phyloP scores from a whole-genome alignment of 2,113 vertebrate species.

The Verasper variegatus region DNA sequence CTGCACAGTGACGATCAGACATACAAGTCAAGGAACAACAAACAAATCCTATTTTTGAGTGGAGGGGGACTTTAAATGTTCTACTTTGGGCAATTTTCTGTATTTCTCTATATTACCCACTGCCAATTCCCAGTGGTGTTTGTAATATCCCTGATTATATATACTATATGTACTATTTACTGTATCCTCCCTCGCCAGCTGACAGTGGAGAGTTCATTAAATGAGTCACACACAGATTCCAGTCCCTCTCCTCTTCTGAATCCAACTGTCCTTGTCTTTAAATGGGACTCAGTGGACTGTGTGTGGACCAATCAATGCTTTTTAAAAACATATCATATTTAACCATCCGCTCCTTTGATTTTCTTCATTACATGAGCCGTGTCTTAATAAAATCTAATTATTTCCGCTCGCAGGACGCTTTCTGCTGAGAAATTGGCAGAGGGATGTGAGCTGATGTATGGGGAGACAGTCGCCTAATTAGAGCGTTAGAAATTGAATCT shows the following conservation, averaged over 20 bases:
- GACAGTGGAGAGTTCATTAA: constrained; percentile 10
- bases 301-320: constrained; percentile 55
- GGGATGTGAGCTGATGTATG: constrained; percentile 95
- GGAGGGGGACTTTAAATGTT: background rate
- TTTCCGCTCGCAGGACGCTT: constrained; percentile 81
- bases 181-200: constrained; percentile 5
- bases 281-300: constrained; percentile 51
- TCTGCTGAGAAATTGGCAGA: constrained; percentile 84
- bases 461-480: constrained; percentile 98
- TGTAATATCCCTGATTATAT: constrained; percentile 4
- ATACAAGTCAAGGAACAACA: background rate
- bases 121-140: background rate
- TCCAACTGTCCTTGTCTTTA: constrained; percentile 40
- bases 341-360: constrained; percentile 74
- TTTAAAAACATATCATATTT: constrained; percentile 72
- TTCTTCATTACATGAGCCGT: constrained; percentile 74
- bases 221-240: background rate
- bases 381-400: constrained; percentile 84
- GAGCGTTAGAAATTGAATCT: constrained; percentile 98
- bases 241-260: constrained; percentile 9
- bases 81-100: background rate
- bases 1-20: background rate
- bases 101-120: background rate
- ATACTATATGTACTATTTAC: background rate
- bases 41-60: background rate